phyloP scores from a whole-genome alignment of 2,113 vertebrate species.

The Tachysurus vachellii region DNA sequence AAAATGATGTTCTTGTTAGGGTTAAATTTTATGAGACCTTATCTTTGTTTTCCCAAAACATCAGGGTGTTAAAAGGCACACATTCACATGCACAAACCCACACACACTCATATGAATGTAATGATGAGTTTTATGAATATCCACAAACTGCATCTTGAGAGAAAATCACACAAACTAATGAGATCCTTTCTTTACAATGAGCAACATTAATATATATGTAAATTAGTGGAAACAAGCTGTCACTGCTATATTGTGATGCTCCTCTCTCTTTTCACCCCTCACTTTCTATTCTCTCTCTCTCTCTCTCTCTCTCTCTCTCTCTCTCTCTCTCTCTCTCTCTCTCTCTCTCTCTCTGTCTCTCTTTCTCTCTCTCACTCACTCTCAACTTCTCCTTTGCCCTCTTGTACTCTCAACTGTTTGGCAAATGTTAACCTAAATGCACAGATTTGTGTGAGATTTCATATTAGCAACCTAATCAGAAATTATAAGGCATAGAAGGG shows the following conservation, averaged over 20 bases:
- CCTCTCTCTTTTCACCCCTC: slow-evolving; percentile 50
- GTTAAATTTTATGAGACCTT: slow-evolving; percentile 51
- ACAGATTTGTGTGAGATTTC: not conserved
- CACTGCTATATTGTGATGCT: slow-evolving; percentile 40
- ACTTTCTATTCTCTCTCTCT: slow-evolving; percentile 49
- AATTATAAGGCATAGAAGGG: not conserved
- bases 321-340: slow-evolving; percentile 48
- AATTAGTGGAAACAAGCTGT: slow-evolving; percentile 68
- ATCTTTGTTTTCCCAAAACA: slow-evolving; percentile 54
- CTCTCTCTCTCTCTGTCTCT: slow-evolving; percentile 18
- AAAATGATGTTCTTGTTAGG: slow-evolving; percentile 33
- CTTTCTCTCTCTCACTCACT: slow-evolving; percentile 14
- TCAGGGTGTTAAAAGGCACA: slow-evolving; percentile 42
- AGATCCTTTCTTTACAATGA: slow-evolving; percentile 81
- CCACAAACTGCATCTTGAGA: slow-evolving; percentile 70
- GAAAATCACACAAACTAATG: slow-evolving; percentile 79
- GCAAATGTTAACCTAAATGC: slow-evolving; percentile 21
- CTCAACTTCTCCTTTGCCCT: not conserved
- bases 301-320: slow-evolving; percentile 18
- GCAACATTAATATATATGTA: slow-evolving; percentile 83
- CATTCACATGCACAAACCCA: slow-evolving; percentile 31
- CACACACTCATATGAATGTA: slow-evolving; percentile 31
- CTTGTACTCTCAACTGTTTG: not conserved
- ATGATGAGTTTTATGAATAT: slow-evolving; percentile 69
- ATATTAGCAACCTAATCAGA: slow-evolving; percentile 1